Evolutionary conservation across 30 jellyfish, hydroid and myxozoan species (phyloP).

Genomic region (Rhopilema esculentum): DNA sequence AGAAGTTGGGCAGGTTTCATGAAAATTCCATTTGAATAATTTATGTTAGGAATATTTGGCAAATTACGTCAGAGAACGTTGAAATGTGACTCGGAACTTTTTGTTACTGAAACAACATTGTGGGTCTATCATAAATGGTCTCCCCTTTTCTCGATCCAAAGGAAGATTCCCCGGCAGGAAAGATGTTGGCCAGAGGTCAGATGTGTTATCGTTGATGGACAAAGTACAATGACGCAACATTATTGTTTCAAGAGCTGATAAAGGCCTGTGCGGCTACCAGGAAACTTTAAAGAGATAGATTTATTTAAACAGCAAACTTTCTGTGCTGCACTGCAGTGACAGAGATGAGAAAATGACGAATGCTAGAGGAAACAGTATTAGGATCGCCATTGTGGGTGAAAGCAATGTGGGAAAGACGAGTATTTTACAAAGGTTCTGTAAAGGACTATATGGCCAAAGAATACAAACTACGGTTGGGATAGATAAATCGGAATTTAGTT

Average conservation of each 20-base stretch:
- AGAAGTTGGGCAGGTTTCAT: too few relatives aligned
- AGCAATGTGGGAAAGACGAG: constrained; percentile 85
- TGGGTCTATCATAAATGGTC: not conserved
- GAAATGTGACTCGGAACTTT: too few relatives aligned
- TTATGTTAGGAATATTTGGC: too few relatives aligned
- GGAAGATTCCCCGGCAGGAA: not conserved
- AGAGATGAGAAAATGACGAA: not conserved
- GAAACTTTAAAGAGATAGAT: not conserved
- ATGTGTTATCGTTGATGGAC: not conserved
- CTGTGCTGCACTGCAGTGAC: not conserved
- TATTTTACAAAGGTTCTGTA: constrained; percentile 45
- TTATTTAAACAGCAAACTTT: not conserved
- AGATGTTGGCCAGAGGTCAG: not conserved
- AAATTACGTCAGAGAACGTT: too few relatives aligned
- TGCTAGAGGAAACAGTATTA: not conserved
- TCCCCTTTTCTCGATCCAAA: not conserved
- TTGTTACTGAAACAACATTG: too few relatives aligned
- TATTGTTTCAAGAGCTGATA: not conserved
- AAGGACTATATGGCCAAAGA: constrained; percentile 20
- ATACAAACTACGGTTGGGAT: constrained; percentile 83
- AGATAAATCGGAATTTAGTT: constrained; percentile 43
- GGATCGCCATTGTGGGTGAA: constrained; percentile 77
- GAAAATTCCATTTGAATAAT: too few relatives aligned
- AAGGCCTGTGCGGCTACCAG: not conserved
- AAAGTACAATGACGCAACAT: not conserved